Evolutionary conservation across 2,113 vertebrate species (phyloP).

Genomic region (Malurus melanocephalus): DNA sequence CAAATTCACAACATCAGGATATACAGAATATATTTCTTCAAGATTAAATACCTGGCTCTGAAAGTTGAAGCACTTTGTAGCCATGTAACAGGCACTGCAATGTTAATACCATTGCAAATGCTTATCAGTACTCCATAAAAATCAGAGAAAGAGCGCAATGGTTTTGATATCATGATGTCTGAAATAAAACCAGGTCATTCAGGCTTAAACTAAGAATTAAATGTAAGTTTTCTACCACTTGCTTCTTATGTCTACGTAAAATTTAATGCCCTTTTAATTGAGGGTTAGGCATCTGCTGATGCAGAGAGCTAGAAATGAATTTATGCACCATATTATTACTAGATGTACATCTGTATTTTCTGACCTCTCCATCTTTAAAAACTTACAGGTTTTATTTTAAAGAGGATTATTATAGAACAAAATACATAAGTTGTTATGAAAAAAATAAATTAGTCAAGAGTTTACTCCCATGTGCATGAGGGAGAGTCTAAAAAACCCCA

Average conservation of each 20-base stretch:
- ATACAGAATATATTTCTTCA: neutral
- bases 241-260: neutral
- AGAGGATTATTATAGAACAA: neutral
- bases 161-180: neutral
- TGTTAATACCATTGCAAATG: neutral
- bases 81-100: neutral
- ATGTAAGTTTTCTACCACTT: neutral
- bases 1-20: neutral
- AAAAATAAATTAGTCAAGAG: neutral
- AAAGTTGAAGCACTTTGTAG: neutral
- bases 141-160: neutral
- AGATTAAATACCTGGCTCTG: neutral
- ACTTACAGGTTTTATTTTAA: neutral
- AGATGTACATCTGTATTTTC: neutral
- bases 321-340: neutral
- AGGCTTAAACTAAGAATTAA: neutral
- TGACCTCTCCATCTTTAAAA: neutral
- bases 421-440: neutral
- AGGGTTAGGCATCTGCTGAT: neutral
- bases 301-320: neutral
- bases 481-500: neutral
- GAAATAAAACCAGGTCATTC: neutral
- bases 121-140: neutral
- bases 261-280: neutral
- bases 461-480: neutral